Base-by-base conservation (phyloP, 2,113 vertebrate genomes). In the Forbesichthys papilliferus region DNA sequence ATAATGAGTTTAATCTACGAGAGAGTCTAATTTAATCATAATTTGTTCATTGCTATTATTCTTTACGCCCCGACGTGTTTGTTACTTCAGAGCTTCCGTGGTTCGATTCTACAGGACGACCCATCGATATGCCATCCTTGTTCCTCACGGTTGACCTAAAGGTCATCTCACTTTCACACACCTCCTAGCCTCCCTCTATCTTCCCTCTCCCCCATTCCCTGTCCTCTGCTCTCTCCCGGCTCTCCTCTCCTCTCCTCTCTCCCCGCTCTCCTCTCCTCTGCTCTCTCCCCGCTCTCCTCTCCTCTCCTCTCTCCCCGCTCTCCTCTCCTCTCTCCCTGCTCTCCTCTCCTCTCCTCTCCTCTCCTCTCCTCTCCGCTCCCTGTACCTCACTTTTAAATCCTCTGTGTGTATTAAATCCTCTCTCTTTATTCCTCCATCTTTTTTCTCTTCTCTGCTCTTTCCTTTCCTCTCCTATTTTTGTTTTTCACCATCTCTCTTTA, bases 1-100 rank as follows among this genome's bases (percentile, higher is more conserved):
- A 74, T 83, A 86, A 88, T 89, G 86, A 86, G 84, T 88, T 88
- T 88, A 88, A 88, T 90, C 84, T 82, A 81, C 48, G 63, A 79
- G 82, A 87, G 84, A 80, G 77, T 82, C 77, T 83, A 80, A 86
- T 90, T 89, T 87, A 86, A 83, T 84, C 75, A 69, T 67, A 81
- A 82, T 87, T 85, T 83, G 74, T 83, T 74, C 73, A 79, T 81
- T 89, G 84, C 86, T 90, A 85, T 86, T 82, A 86, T 84, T 83
- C 81, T 88, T 89, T 87, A 90, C 81, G 83, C 84, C 79, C 87
- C 88, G 87, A 77, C 84, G 64, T 89, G 77, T 84, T 82, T 74
- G 75, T 76, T 69, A 77, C 80, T 83, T 78, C 20, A 74, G 9
- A 83, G 73, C 69, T 68, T 36, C 67, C 20, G 3, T 79, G 55